Evolutionary conservation across 2,797 vertebrate genomes (phyloP), one percentile per base, ranked within the genome.

Genomic region (Psittacula echo): DNA sequence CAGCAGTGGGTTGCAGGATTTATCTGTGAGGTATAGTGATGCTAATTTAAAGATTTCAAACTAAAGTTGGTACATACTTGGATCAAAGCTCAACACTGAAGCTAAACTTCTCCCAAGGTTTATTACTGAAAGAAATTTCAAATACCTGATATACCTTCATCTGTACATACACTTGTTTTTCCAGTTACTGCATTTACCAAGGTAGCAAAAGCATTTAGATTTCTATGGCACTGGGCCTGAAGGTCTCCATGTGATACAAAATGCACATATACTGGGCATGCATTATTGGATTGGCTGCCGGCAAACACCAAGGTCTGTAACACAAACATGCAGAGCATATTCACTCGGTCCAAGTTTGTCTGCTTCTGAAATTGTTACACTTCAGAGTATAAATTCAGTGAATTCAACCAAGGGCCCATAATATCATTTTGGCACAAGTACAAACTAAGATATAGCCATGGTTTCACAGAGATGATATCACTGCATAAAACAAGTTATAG

Each of bases 291-390:
- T 42, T 14, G 4, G 62, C 66, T 75, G 47, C 79, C 60, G 50
- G 65, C 29, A 66, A 58, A 80, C 26, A 4, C 61, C n/a, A 45
- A 24, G 37, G 41, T 45, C n/a, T 84, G 81, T 15, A 45, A 19
- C 50, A 64, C 60, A 90, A 47, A 74, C 39, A 53, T 45, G 50
- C 54, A 79, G 65, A 64, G 42, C 7, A 23, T 65, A 85, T 71
- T 34, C 68, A 64, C 58, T 72, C 60, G 45, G 73, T 79, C 80
- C 76, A 71, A 65, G 65, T 67, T 39, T 79, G 21, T 56, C 64
- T 51, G 60, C 83, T 94, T 93, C 74, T 66, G 71, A 92, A 96
- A 91, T 50, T 32, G 71, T 76, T 91, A 62, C 61, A 66, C 24
- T 39, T 82, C 61, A 48, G 19, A 61, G 26, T 2, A 9, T 56